phyloP scores from a whole-genome alignment of 1,140 invertebrate species.

The Brachystomella parvula region DNA sequence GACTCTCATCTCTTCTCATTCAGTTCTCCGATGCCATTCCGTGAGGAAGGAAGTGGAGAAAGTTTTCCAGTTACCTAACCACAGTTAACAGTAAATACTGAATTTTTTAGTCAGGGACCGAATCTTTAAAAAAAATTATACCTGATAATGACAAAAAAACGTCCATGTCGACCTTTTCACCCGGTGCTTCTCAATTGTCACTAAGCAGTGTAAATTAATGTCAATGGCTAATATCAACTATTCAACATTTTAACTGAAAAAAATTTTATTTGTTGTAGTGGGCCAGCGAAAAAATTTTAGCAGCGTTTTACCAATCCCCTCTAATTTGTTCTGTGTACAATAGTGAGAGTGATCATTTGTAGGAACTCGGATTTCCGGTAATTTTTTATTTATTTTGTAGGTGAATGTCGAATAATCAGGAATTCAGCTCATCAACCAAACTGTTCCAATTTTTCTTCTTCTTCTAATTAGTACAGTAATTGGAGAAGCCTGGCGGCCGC shows the following conservation, averaged over 20 bases:
- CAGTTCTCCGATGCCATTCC: constrained; percentile 3
- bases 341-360: not conserved
- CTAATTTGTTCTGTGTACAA: not conserved
- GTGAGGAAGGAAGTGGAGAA: not conserved
- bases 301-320: not conserved
- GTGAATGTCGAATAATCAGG: not conserved
- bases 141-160: not conserved
- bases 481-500: not conserved
- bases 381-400: not conserved
- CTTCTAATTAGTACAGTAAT: not conserved
- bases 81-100: not conserved
- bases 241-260: not conserved
- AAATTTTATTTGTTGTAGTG: too few relatives aligned
- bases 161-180: not conserved
- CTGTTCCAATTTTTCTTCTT: too few relatives aligned
- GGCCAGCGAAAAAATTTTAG: not conserved
- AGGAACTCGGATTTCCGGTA: not conserved
- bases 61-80: not conserved
- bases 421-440: too few relatives aligned
- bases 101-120: too few relatives aligned
- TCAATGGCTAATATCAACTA: not conserved
- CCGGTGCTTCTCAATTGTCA: not conserved
- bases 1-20: not conserved
- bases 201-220: not conserved
- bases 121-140: too few relatives aligned